phyloP scores from a whole-genome alignment of 1,140 invertebrate genomes.

The Luehdorfia chinensis region DNA sequence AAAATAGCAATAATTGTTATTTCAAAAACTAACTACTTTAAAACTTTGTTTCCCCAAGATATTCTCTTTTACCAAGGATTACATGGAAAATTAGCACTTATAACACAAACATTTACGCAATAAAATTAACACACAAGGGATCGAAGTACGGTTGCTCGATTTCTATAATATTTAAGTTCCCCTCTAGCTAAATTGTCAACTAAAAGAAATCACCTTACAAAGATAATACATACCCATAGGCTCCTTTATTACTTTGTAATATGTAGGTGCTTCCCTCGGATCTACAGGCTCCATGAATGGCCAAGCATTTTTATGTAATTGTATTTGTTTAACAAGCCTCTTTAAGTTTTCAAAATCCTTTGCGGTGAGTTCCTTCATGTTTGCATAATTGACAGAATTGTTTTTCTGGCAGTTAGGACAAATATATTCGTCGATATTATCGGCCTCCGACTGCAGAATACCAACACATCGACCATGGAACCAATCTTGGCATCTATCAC shows the following conservation, averaged over 20 bases:
- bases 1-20: too few relatives aligned
- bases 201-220: too few relatives aligned
- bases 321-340: constrained; percentile 93
- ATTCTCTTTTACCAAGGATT: too few relatives aligned
- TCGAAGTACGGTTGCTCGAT: too few relatives aligned
- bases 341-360: constrained; percentile 91
- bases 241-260: constrained; percentile 98
- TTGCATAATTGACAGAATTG: constrained; percentile 91
- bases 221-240: constrained; percentile 97
- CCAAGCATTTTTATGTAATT: constrained; percentile 97
- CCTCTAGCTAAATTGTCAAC: too few relatives aligned
- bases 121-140: too few relatives aligned
- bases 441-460: constrained; percentile 95
- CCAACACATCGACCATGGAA: constrained; percentile 99
- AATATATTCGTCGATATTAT: constrained; percentile 96
- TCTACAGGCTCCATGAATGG: constrained; percentile 98
- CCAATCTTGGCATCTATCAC: constrained; percentile 99
- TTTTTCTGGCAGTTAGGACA: constrained; percentile 97
- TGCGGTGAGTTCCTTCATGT: constrained; percentile 89
- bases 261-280: constrained; percentile 95
- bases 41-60: too few relatives aligned
- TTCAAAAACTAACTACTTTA: too few relatives aligned
- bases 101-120: too few relatives aligned
- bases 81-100: too few relatives aligned
- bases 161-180: too few relatives aligned